A percentile compares a stretch with the other conserved stretches of the same genome.
These are phyloP conservation scores for Tympanuchus pallidicinctus DNA, from an alignment of 2,113 vertebrate genomes.

Conservation along the genomic window DNA sequence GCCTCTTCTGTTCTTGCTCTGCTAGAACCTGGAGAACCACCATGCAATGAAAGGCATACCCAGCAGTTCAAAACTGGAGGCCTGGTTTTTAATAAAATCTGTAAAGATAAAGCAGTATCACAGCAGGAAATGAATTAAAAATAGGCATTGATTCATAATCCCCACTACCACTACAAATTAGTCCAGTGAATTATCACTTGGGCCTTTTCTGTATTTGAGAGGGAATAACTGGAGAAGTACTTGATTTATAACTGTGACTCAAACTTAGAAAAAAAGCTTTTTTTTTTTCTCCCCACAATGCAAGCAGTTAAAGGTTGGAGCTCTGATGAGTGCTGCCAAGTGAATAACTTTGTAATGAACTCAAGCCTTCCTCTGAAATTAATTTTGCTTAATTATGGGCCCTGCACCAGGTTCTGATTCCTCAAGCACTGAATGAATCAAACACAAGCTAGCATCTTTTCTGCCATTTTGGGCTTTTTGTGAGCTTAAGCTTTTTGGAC, in stretches of 20 bases:
- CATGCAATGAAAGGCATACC: not conserved
- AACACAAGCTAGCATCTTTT: rapidly evolving
- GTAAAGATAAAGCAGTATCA: not conserved
- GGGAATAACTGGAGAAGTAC: slow-evolving; percentile 13
- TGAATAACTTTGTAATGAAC: not conserved
- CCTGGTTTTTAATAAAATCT: slow-evolving; percentile 36
- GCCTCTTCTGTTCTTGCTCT: not conserved
- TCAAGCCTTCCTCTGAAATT: not conserved
- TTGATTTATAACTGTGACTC: slow-evolving; percentile 14
- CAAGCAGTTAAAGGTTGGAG: not conserved
- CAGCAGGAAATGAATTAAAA: slow-evolving; percentile 59
- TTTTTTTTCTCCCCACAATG: not conserved
- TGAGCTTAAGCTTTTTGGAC: rapidly evolving
- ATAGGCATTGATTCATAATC: slow-evolving; percentile 35
- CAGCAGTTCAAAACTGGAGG: not conserved
- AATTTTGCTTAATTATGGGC: not conserved
- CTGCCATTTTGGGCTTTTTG: not conserved
- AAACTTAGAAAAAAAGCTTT: not conserved
- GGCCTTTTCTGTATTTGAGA: slow-evolving; percentile 2
- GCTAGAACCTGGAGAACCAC: slow-evolving; percentile 20
- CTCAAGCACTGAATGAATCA: not conserved
- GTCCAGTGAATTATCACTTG: slow-evolving; percentile 21
- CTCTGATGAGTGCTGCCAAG: not conserved
- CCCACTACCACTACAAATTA: not conserved
- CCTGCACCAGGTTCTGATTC: not conserved